phyloP scores from a whole-genome alignment of 2,888 invertebrate genomes.

The Rhagium mordax region DNA sequence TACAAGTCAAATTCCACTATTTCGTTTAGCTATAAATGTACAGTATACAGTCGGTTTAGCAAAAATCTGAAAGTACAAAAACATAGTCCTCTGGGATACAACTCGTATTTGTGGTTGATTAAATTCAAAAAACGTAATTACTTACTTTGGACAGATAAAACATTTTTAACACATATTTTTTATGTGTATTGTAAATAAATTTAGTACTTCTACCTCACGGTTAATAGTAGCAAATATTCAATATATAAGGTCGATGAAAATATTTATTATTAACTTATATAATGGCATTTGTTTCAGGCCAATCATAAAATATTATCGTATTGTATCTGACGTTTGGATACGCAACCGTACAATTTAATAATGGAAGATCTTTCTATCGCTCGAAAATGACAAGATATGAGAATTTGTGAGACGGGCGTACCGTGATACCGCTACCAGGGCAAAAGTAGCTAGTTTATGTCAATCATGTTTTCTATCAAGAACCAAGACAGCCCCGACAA shows the following conservation, averaged over 20 bases:
- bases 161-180: no score
- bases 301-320: not conserved
- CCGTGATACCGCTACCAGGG: slow-evolving; percentile 25
- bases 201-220: not conserved
- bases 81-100: not conserved
- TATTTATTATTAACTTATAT: not conserved
- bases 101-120: not conserved
- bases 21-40: not conserved
- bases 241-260: not conserved
- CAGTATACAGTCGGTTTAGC: not conserved
- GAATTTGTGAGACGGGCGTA: slow-evolving; percentile 36
- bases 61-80: not conserved
- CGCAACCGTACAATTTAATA: slow-evolving; percentile 38
- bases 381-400: slow-evolving; percentile 40
- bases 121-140: not conserved
- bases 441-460: slow-evolving; percentile 40
- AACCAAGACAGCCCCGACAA: slow-evolving; percentile 40
- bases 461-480: slow-evolving; percentile 46
- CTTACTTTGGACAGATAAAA: not conserved
- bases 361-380: slow-evolving; percentile 35
- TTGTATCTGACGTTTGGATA: not conserved
- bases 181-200: no score
- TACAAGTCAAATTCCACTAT: slow-evolving; percentile 20
- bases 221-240: not conserved
- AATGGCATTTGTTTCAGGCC: not conserved